A percentile compares a stretch with the other conserved stretches of the same genome.
Conservation (phyloP, 2,888 invertebrate genomes). For the Eupeodes luniger region DNA sequence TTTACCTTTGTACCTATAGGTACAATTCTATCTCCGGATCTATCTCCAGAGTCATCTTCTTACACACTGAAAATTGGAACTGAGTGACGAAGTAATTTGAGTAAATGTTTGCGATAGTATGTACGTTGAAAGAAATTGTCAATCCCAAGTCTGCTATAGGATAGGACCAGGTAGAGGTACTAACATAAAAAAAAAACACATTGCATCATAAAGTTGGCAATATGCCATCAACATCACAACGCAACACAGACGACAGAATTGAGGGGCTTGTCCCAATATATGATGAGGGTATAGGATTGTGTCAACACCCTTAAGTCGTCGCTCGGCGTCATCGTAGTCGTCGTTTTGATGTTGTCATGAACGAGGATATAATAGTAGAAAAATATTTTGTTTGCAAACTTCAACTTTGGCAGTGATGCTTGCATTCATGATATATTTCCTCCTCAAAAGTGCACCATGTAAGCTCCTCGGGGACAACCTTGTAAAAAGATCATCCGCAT, state of each 20-base stretch:
- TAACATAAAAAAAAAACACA: background rate
- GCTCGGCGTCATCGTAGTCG: background rate
- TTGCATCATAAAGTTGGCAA: slow-evolving; percentile 57
- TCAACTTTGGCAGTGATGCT: slow-evolving; percentile 52
- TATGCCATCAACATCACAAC: slow-evolving; percentile 35
- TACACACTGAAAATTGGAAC: slow-evolving; percentile 32
- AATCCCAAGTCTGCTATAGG: slow-evolving; percentile 35
- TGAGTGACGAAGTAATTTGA: slow-evolving; percentile 65
- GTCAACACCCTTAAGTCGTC: slow-evolving; percentile 42
- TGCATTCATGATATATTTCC: slow-evolving; percentile 45
- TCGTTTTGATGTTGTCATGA: background rate
- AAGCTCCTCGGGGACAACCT: slow-evolving; percentile 27
- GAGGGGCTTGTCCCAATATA: background rate
- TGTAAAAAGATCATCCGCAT: slow-evolving; percentile 42
- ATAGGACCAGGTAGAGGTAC: background rate
- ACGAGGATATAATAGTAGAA: slow-evolving; percentile 36
- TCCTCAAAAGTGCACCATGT: slow-evolving; percentile 34
- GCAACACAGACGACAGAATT: slow-evolving; percentile 12
- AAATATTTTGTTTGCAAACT: slow-evolving; percentile 68
- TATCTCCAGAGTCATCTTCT: slow-evolving; percentile 10
- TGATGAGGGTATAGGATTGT: slow-evolving; percentile 21
- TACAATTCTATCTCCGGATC: background rate
- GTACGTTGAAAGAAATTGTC: slow-evolving; percentile 52
- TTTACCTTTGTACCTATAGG: too few species aligned
- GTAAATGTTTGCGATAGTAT: slow-evolving; percentile 66